These are phyloP conservation scores for Paramuricea clavata DNA, from an alignment of 92 coral and sea anemone species.

Conservation along the genomic window DNA sequence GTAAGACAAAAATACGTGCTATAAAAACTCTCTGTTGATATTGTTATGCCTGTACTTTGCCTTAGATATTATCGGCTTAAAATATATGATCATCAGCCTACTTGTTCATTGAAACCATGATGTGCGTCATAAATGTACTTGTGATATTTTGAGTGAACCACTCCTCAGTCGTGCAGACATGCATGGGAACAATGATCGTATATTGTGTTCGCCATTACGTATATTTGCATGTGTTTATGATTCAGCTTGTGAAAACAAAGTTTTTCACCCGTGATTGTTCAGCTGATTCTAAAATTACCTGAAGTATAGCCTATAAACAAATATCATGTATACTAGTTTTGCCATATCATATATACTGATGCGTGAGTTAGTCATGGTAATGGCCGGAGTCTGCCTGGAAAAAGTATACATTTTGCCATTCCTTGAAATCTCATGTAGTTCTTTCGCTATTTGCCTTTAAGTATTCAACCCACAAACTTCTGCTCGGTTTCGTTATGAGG, in stretches of 20 bases:
- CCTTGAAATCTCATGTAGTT: too few relatives aligned
- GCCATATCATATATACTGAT: too few relatives aligned
- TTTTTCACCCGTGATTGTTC: slow-evolving; percentile 5
- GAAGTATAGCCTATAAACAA: background rate
- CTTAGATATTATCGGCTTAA: too few relatives aligned
- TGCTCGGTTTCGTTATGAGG: too few relatives aligned
- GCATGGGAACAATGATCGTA: background rate
- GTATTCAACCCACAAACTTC: too few relatives aligned
- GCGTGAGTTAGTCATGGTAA: too few relatives aligned
- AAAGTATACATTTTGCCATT: too few relatives aligned
- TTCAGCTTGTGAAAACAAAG: slow-evolving; percentile 12
- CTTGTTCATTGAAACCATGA: background rate
- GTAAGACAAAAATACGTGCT: too few relatives aligned
- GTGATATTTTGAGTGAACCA: background rate
- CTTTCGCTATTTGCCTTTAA: too few relatives aligned
- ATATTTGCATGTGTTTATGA: slow-evolving; percentile 17
- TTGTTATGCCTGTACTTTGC: too few relatives aligned
- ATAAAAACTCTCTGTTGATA: too few relatives aligned
- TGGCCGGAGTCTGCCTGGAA: too few relatives aligned
- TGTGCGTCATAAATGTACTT: background rate
- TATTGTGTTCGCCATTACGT: background rate
- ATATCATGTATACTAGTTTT: background rate
- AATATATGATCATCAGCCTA: background rate
- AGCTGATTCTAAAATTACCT: slow-evolving; percentile 21
- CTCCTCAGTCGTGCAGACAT: background rate